Percentiles rank a stretch among this genome's conserved stretches.
Conservation (phyloP, 2,888 invertebrate species). For the Torymus tubicola region DNA sequence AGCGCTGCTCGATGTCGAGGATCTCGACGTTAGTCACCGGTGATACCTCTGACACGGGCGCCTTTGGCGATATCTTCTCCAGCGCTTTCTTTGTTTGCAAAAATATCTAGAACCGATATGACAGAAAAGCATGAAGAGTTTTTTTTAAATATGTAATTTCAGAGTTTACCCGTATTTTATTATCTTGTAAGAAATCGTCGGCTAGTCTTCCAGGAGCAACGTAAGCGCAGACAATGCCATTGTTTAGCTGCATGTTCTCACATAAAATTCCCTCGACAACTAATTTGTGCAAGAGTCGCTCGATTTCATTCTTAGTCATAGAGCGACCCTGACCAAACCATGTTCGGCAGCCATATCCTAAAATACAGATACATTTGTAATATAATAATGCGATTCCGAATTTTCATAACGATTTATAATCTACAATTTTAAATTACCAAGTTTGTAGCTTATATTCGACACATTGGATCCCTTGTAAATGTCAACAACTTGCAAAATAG, state of each 20-base stretch:
- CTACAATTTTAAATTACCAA: constrained; percentile 32
- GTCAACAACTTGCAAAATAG: constrained; percentile 68
- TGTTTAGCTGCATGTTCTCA: constrained; percentile 86
- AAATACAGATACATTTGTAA: neutral
- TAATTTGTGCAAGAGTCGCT: constrained; percentile 88
- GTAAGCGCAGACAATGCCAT: constrained; percentile 91
- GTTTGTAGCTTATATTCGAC: constrained; percentile 68
- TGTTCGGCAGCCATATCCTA: constrained; percentile 16
- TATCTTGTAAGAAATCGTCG: constrained; percentile 77
- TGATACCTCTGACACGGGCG: neutral
- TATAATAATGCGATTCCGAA: neutral
- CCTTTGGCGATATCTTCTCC: neutral
- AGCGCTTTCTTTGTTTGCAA: constrained; percentile 29
- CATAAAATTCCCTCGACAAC: constrained; percentile 87
- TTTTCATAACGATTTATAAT: too few species aligned
- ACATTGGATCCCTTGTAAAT: constrained; percentile 71
- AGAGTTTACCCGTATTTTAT: constrained; percentile 74
- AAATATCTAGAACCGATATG: constrained; percentile 25
- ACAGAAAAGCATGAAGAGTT: too few species aligned
- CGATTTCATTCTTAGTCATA: constrained; percentile 87
- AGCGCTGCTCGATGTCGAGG: constrained; percentile 77
- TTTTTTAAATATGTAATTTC: too few species aligned
- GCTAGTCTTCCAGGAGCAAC: constrained; percentile 86
- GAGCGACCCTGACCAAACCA: constrained; percentile 81
- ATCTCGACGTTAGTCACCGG: constrained; percentile 1